Evolutionary conservation across 2,888 invertebrate genomes (phyloP).

Genomic region (Drosophila maculinotata): DNA sequence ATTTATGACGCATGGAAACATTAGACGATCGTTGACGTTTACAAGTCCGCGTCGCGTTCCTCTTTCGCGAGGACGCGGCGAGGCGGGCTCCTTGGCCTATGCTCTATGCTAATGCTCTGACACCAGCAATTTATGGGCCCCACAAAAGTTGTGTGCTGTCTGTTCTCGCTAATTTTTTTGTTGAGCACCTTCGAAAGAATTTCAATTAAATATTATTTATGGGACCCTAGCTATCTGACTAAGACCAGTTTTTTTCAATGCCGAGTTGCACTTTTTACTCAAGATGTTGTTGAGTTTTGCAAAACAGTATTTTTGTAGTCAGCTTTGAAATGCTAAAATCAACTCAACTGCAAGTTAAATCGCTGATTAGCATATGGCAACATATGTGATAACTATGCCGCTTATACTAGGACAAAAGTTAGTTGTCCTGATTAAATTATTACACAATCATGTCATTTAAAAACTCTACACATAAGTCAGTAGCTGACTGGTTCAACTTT

Average conservation of each 20-base stretch:
- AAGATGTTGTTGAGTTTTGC: too few species aligned
- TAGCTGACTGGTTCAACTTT: too few species aligned
- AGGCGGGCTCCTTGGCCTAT: conserved; percentile 34
- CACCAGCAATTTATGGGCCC: conserved; percentile 67
- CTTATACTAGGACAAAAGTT: too few species aligned
- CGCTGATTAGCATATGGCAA: too few species aligned
- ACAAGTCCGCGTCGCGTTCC: conserved; percentile 66
- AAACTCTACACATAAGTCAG: too few species aligned
- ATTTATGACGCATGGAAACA: conserved; percentile 84
- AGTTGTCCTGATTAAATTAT: too few species aligned
- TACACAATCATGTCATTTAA: too few species aligned
- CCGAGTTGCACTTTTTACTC: too few species aligned
- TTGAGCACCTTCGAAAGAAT: conserved; percentile 67
- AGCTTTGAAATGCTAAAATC: too few species aligned
- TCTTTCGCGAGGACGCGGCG: conserved; percentile 11
- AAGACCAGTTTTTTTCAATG: not conserved
- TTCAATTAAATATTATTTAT: conserved; percentile 84
- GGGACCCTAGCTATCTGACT: conserved; percentile 35
- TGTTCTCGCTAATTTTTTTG: conserved; percentile 61
- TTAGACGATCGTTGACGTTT: conserved; percentile 82
- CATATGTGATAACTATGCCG: too few species aligned
- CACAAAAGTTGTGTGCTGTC: conserved; percentile 67
- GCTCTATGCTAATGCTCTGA: conserved; percentile 60
- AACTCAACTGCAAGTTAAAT: too few species aligned
- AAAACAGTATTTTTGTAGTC: too few species aligned